phyloP scores from a whole-genome alignment of 2,797 vertebrate species.

The Pseudochirops corinnae region DNA sequence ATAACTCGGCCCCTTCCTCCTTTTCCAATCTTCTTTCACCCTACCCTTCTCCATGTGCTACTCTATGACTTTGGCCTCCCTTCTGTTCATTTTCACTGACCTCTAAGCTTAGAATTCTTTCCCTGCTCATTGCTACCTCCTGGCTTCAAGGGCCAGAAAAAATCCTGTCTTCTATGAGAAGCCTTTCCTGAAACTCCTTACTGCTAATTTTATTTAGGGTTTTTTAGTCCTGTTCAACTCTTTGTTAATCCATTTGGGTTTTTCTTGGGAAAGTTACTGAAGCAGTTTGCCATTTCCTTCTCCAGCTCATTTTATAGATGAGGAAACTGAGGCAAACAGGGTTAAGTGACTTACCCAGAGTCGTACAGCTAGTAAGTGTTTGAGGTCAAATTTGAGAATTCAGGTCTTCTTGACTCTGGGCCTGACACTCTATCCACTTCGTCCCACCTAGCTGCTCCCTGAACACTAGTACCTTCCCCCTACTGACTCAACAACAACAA shows the following conservation, averaged over 20 bases:
- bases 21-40: neutral
- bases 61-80: neutral
- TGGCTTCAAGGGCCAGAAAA: neutral
- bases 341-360: neutral
- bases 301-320: neutral
- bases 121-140: neutral
- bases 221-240: neutral
- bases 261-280: neutral
- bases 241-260: neutral
- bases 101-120: neutral
- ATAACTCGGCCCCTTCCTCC: neutral
- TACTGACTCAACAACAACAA: neutral
- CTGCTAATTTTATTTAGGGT: neutral
- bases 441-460: too few species aligned
- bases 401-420: too few species aligned
- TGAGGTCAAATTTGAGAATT: neutral
- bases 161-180: neutral
- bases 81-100: neutral
- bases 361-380: neutral
- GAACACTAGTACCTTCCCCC: neutral
- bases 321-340: neutral
- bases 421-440: too few species aligned
- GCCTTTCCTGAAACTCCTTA: neutral
- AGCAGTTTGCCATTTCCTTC: neutral
- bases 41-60: neutral